Conservation (phyloP, 2,888 invertebrate species). For the Papilio gigon region DNA sequence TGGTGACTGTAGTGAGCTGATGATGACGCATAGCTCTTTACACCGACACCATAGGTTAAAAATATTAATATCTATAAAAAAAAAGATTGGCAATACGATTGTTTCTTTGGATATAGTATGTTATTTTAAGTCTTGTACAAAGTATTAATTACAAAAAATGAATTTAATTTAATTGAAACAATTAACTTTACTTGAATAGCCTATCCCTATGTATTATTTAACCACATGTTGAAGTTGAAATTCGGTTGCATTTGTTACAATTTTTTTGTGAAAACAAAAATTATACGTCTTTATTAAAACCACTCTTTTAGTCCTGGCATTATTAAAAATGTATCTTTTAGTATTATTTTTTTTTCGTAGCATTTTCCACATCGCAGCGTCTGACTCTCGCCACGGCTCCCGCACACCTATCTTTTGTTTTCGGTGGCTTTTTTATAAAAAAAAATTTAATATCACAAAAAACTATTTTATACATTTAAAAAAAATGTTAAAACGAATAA, state of each 20-base stretch:
- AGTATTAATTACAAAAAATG: too few relatives aligned
- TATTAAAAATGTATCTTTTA: slow-evolving; percentile 13
- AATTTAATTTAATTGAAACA: too few relatives aligned
- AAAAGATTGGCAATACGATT: too few relatives aligned
- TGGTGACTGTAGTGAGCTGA: too few relatives aligned
- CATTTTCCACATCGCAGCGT: slow-evolving; percentile 27
- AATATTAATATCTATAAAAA: too few relatives aligned
- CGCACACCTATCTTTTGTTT: slow-evolving; percentile 36
- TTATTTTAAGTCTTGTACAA: too few relatives aligned
- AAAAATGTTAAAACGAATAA: slow-evolving; percentile 23
- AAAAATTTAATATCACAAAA: slow-evolving; percentile 30
- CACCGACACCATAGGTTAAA: too few relatives aligned
- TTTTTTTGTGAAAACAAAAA: slow-evolving; percentile 1
- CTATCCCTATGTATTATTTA: not conserved
- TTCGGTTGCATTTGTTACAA: not conserved
- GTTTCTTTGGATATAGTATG: too few relatives aligned
- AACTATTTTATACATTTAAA: slow-evolving; percentile 37
- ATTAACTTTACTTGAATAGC: too few relatives aligned
- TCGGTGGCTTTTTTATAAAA: slow-evolving; percentile 24
- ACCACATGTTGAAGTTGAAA: not conserved
- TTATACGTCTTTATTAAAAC: slow-evolving; percentile 29
- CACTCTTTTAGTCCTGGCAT: slow-evolving; percentile 7
- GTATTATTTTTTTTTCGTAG: slow-evolving; percentile 25
- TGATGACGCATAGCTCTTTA: too few relatives aligned
- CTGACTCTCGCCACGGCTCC: slow-evolving; percentile 22